phyloP scores from a whole-genome alignment of 2,888 invertebrate genomes.

The Rhagonycha lutea region DNA sequence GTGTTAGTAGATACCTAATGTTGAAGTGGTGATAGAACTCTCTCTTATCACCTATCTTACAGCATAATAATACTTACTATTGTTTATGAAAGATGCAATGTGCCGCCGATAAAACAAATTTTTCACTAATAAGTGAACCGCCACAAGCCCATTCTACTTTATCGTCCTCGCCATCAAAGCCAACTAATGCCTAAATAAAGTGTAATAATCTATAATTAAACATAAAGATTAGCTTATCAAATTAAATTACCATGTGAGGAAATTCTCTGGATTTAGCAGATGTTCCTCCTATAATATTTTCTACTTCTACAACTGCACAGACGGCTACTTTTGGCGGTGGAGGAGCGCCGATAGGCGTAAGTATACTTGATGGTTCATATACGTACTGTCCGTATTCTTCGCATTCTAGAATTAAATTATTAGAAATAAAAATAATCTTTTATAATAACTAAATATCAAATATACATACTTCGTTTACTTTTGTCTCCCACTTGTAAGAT shows the following conservation, averaged over 20 bases:
- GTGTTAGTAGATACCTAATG: too few relatives aligned
- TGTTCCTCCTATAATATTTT: neutral
- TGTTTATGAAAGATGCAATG: conserved; percentile 57
- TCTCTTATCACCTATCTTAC: too few relatives aligned
- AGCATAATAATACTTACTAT: conserved; percentile 22
- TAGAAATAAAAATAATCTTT: too few relatives aligned
- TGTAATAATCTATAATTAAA: neutral
- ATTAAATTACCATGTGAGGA: conserved; percentile 18
- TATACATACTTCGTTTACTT: conserved; percentile 8
- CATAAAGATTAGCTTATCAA: neutral
- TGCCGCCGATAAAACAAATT: conserved; percentile 67
- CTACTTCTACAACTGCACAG: neutral
- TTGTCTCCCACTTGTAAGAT: neutral
- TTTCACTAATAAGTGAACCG: conserved; percentile 39
- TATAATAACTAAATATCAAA: neutral
- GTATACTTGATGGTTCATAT: neutral
- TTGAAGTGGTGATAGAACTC: too few relatives aligned
- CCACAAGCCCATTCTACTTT: conserved; percentile 59
- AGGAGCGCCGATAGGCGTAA: neutral
- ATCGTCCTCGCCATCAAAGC: conserved; percentile 32
- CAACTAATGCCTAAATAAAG: conserved; percentile 29
- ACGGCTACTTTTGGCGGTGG: too few relatives aligned
- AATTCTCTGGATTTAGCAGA: conserved; percentile 9
- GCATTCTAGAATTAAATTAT: conserved; percentile 9
- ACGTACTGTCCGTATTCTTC: conserved; percentile 2